Evolutionary conservation across 2,113 vertebrate genomes (phyloP).

Genomic region (Phaethornis superciliosus): DNA sequence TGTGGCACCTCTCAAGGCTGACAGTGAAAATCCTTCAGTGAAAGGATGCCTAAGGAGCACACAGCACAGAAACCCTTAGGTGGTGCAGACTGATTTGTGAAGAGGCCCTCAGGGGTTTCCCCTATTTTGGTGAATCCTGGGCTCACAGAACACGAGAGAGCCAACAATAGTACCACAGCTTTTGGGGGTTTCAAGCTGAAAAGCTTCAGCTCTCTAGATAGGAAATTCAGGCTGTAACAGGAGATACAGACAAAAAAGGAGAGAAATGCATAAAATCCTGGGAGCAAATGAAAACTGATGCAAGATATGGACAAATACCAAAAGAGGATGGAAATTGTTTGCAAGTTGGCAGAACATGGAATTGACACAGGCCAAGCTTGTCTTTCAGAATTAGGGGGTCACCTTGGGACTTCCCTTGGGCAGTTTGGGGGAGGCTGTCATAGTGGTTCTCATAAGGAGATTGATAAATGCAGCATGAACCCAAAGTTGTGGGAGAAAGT

Average conservation of each 20-base stretch:
- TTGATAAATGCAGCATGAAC: background rate
- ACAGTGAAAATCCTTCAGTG: background rate
- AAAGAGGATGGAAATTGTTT: background rate
- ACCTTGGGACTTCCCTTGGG: background rate
- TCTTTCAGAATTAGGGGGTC: background rate
- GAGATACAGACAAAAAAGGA: background rate
- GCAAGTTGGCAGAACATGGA: background rate
- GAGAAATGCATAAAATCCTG: background rate
- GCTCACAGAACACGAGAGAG: background rate
- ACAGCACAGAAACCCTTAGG: no score
- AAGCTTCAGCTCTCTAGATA: background rate
- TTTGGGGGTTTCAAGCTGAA: background rate
- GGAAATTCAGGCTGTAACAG: background rate
- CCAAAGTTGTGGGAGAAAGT: background rate
- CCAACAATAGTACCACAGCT: background rate
- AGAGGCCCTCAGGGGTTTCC: background rate
- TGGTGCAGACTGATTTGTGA: background rate
- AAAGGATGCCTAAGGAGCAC: background rate
- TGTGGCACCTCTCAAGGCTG: background rate
- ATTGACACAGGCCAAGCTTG: rapidly evolving
- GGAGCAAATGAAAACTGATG: background rate
- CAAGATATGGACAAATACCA: background rate
- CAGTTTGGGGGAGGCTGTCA: background rate
- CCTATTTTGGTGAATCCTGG: background rate
- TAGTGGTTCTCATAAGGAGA: background rate